phyloP scores from a whole-genome alignment of 2,797 vertebrate species.

The Naso thynnoides region DNA sequence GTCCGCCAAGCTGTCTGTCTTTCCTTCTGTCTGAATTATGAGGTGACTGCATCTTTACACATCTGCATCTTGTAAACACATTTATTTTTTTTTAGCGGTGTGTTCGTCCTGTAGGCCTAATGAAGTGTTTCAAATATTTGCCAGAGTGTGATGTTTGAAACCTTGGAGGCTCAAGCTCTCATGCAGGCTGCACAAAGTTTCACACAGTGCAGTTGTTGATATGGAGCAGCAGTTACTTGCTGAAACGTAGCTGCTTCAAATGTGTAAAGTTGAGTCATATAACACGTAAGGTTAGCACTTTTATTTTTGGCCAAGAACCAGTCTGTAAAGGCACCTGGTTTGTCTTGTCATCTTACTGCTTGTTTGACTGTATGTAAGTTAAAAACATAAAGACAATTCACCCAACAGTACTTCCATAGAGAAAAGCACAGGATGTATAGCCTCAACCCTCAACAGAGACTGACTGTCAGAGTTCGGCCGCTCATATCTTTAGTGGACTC shows the following conservation, averaged over 20 bases:
- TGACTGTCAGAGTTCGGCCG: too few species aligned
- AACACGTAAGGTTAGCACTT: background rate
- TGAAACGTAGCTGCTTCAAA: background rate
- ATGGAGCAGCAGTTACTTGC: slow-evolving; percentile 42
- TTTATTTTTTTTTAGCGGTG: too few species aligned
- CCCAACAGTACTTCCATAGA: background rate
- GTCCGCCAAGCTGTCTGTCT: too few species aligned
- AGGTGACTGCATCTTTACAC: background rate
- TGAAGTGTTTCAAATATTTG: too few species aligned
- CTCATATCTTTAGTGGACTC: too few species aligned
- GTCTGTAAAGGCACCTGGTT: background rate
- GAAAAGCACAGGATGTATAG: background rate
- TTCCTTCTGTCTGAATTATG: too few species aligned
- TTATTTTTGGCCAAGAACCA: background rate
- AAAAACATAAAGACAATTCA: background rate
- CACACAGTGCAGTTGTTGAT: too few species aligned
- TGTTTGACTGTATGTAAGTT: too few species aligned
- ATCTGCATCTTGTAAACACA: too few species aligned
- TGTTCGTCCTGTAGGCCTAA: too few species aligned
- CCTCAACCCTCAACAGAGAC: too few species aligned
- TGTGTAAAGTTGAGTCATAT: rapidly evolving
- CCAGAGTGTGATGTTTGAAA: background rate
- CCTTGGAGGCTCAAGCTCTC: background rate
- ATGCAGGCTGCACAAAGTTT: too few species aligned
- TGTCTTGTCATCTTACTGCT: background rate